Percentiles rank a stretch among this genome's conserved stretches.
Conservation (phyloP, 2,797 vertebrate genomes). For the Falco novaeseelandiae region DNA sequence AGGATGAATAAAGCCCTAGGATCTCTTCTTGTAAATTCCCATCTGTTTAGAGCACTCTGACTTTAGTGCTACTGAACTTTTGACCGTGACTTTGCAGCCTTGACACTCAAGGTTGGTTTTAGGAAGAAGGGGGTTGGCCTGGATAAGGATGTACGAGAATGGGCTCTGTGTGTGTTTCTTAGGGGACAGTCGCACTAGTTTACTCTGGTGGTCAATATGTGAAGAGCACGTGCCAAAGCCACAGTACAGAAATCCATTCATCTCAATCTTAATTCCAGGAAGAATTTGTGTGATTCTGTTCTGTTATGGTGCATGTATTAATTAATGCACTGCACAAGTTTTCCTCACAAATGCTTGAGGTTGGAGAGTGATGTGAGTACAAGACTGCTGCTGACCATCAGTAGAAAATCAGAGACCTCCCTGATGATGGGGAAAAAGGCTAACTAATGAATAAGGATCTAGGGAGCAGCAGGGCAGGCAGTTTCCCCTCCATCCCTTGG, state of each 20-base stretch:
- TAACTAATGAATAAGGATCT: not conserved
- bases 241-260: not conserved
- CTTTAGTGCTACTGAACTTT: not conserved
- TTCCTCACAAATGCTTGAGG: not conserved
- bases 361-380: not conserved
- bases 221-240: not conserved
- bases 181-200: not conserved
- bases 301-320: not conserved
- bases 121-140: not conserved
- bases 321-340: not conserved
- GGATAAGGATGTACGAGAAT: not conserved
- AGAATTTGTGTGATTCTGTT: not conserved
- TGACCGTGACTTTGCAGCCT: not conserved
- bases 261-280: not conserved
- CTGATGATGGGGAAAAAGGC: not conserved
- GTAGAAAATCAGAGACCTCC: not conserved
- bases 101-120: not conserved
- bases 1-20: not conserved
- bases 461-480: not conserved
- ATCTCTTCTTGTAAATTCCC: not conserved
- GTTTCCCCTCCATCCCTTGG: not conserved
- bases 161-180: not conserved
- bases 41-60: not conserved
- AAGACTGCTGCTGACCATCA: not conserved
- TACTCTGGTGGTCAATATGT: not conserved